Evolutionary conservation across 2,797 vertebrate species (phyloP), one percentile per base, ranked within the genome.

Genomic region (Poecilia gillii): DNA sequence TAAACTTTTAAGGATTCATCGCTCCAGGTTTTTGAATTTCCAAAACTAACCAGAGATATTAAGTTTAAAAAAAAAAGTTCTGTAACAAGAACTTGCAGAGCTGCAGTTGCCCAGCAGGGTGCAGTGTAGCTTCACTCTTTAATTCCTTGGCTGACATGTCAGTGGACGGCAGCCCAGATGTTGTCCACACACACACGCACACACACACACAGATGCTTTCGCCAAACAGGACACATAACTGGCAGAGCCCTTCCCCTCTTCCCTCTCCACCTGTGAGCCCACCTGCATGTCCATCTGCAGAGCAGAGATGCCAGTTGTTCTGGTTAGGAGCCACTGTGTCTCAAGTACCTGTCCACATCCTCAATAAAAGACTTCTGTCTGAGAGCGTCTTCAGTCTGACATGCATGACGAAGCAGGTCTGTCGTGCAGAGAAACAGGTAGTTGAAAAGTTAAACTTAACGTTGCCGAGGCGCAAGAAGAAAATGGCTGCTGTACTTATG

Each of bases 221-320:
- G 74, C 86, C 73, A 73, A 93, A 88, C 85, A 93, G 86, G 93
- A 95, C 93, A 95, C 89, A 93, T 94, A 94, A 90, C 94, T 95
- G 95, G 94, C 95, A 95, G 79, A 87, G 81, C 72, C 73, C 84
- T 75, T 78, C 82, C 75, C 78, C 87, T 81, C 87, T 80, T 89
- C 84, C 80, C 87, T 87, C 87, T 75, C 93, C 92, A 93, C 94
- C 94, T 95, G 93, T 86, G 93, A 92, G 89, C 90, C 95, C 96
- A 96, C 95, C 95, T 96, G 96, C 92, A 92, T 95, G 93, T 94
- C 95, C 96, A 96, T 96, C 95, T 96, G 96, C 89, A 89, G 85
- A 87, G 86, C 85, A 90, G 89, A 91, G 88, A 87, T 74, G 89
- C 94, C 95, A 96, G 95, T 95, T 96, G 95, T 96, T 95, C 89